Evolutionary conservation across 2,113 vertebrate genomes (phyloP).

Genomic region (Axis porcinus): DNA sequence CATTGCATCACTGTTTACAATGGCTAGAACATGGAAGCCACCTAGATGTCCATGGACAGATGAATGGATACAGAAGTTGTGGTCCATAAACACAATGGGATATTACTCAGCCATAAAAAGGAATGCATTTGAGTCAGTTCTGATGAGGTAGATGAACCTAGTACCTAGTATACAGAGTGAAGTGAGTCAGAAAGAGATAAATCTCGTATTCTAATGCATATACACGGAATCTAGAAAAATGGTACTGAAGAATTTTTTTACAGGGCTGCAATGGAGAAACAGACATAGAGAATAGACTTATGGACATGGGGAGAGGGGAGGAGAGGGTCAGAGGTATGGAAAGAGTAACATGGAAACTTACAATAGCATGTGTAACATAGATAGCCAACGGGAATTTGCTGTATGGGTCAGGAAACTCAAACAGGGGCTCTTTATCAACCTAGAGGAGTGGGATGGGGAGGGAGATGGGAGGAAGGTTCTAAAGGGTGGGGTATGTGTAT

Average conservation of each 20-base stretch:
- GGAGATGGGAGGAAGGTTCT: neutral
- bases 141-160: neutral
- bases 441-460: neutral
- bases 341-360: neutral
- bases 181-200: neutral
- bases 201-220: neutral
- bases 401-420: neutral
- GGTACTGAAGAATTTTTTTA: neutral
- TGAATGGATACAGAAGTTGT: neutral
- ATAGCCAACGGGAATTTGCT: neutral
- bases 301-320: neutral
- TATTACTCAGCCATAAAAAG: neutral
- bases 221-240: neutral
- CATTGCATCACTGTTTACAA: neutral
- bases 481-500: neutral
- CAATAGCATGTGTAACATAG: neutral
- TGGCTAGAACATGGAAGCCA: neutral
- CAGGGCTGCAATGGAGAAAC: neutral
- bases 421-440: neutral
- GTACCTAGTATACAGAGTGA: neutral
- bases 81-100: neutral
- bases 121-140: neutral
- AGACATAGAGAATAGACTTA: neutral
- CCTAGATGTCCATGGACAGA: neutral
- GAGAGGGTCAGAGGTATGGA: neutral